Evolutionary conservation across 1,140 invertebrate species (phyloP).

Genomic region (Cherax quadricarinatus): DNA sequence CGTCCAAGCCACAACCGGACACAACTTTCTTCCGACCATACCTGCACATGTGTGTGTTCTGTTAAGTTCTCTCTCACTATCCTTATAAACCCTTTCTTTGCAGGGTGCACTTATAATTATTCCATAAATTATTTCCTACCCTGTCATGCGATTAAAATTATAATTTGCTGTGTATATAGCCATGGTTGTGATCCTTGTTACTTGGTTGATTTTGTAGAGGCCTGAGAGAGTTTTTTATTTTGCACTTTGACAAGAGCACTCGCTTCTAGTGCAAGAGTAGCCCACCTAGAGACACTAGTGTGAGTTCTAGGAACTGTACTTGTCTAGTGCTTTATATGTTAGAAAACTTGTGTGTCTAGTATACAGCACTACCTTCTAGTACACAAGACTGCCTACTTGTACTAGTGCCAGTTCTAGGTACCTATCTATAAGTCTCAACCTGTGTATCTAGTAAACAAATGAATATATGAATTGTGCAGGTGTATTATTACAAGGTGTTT

Average conservation of each 20-base stretch:
- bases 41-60: neutral
- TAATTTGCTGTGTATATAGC: constrained; percentile 23
- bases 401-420: too few relatives aligned
- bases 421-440: too few relatives aligned
- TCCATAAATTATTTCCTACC: neutral
- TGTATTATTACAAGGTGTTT: too few relatives aligned
- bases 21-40: neutral
- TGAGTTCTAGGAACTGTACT: neutral
- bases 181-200: neutral
- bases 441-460: too few relatives aligned
- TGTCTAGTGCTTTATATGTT: neutral
- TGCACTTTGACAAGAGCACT: constrained; percentile 19
- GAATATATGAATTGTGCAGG: too few relatives aligned
- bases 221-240: constrained; percentile 13
- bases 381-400: too few relatives aligned
- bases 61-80: neutral
- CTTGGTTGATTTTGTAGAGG: constrained; percentile 18
- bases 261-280: constrained; percentile 23
- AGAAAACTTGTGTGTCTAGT: too few relatives aligned
- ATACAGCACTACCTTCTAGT: too few relatives aligned
- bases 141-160: neutral
- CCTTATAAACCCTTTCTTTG: neutral
- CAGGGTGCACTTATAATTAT: constrained; percentile 22
- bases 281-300: constrained; percentile 19
- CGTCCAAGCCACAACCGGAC: too few relatives aligned